A percentile compares a stretch with the other conserved stretches of the same genome.
Evolutionary conservation across 2,797 vertebrate species (phyloP).

Genomic region (Lophura swinhoii): DNA sequence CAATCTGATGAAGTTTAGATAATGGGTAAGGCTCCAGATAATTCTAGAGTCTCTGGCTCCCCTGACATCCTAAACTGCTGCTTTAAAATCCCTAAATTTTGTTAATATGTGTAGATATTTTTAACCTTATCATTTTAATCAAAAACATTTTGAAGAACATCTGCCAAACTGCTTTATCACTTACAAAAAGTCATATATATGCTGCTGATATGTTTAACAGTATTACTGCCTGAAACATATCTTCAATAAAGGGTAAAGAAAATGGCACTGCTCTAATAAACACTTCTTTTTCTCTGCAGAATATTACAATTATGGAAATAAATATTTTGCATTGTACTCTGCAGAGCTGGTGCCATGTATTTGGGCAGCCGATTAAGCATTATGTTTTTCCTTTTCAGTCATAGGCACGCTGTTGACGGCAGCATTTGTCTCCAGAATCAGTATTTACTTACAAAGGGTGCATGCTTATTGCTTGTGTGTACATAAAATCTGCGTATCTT

Average conservation of each 20-base stretch:
- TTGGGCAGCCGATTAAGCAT: neutral
- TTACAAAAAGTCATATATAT: neutral
- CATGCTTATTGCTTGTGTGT: neutral
- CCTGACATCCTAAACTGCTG: neutral
- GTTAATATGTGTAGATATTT: neutral
- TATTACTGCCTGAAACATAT: neutral
- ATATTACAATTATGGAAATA: neutral
- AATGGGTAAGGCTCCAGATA: neutral
- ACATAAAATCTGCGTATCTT: neutral
- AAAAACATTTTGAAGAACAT: neutral
- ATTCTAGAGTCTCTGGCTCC: neutral
- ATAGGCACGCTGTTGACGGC: rapidly evolving
- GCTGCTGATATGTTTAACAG: neutral
- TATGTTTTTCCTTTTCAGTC: neutral
- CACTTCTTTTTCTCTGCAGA: neutral
- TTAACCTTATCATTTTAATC: neutral
- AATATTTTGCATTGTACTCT: neutral
- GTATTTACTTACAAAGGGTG: neutral
- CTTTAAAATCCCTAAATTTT: neutral
- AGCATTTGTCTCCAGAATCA: neutral
- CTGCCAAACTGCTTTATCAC: neutral
- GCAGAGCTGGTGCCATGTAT: neutral
- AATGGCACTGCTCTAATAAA: neutral
- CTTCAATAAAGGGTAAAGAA: neutral
- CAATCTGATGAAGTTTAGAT: neutral